These are phyloP conservation scores for Odocoileus virginianus DNA, from an alignment of 2,113 vertebrate species.

Conservation along the genomic window DNA sequence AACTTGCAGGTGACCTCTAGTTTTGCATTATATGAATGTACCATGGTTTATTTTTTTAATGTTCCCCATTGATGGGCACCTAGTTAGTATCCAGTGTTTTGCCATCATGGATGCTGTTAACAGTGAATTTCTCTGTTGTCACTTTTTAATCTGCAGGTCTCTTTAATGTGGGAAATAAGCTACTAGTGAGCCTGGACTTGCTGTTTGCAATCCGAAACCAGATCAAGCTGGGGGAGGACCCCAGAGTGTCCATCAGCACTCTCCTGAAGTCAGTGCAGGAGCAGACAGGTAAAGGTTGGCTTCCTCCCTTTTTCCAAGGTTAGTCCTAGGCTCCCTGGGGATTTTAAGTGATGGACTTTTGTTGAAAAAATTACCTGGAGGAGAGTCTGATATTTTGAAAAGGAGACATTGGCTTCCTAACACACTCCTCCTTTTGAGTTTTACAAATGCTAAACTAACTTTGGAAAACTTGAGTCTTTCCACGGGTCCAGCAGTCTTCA, in stretches of 20 bases:
- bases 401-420: background rate
- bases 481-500: background rate
- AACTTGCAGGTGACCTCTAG: conserved; percentile 79
- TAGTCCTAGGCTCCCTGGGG: background rate
- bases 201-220: conserved; percentile 91
- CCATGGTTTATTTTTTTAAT: background rate
- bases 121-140: conserved; percentile 25
- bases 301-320: background rate
- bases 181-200: conserved; percentile 94
- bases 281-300: conserved; percentile 84
- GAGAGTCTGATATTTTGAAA: conserved; percentile 1
- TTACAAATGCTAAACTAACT: background rate
- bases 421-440: background rate
- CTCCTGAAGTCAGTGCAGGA: conserved; percentile 87
- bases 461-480: background rate
- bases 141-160: conserved; percentile 84
- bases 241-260: conserved; percentile 81
- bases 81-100: background rate
- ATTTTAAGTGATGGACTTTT: background rate
- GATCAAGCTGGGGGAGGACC: conserved; percentile 90
- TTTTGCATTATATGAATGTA: background rate
- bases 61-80: background rate
- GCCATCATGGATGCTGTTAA: background rate
- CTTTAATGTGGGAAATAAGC: conserved; percentile 95
- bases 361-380: background rate